These are phyloP conservation scores for Lordiphosa collinella DNA, from an alignment of 1,140 invertebrate species.

Conservation along the genomic window DNA sequence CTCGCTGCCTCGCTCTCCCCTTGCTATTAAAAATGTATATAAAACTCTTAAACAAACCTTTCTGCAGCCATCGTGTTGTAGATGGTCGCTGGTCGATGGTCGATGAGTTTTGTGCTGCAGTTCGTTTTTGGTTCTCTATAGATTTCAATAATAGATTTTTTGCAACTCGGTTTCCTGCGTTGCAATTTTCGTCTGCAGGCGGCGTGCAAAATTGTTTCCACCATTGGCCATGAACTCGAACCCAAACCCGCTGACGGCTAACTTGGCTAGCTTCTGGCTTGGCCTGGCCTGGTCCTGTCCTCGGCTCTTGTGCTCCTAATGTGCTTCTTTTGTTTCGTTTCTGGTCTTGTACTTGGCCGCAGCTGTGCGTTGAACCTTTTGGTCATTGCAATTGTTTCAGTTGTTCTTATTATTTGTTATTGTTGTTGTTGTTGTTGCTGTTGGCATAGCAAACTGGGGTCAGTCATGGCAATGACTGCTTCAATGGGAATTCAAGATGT, in stretches of 20 bases:
- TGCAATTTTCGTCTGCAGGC: constrained; percentile 69
- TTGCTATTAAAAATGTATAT: constrained; percentile 75
- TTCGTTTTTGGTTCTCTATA: constrained; percentile 66
- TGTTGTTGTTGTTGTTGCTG: constrained; percentile 47
- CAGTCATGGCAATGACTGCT: constrained; percentile 5
- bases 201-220: constrained; percentile 74
- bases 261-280: constrained; percentile 9
- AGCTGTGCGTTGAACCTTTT: constrained; percentile 66
- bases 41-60: constrained; percentile 75
- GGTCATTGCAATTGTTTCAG: constrained; percentile 52
- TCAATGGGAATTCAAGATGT: too few relatives aligned
- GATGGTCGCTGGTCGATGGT: constrained; percentile 50
- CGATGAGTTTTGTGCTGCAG: constrained; percentile 36
- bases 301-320: constrained; percentile 41
- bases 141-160: constrained; percentile 79
- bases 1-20: constrained; percentile 22
- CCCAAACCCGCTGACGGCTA: constrained; percentile 23
- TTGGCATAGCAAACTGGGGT: constrained; percentile 52
- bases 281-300: background rate
- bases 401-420: constrained; percentile 37
- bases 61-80: constrained; percentile 26
- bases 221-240: constrained; percentile 49
- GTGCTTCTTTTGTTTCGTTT: constrained; percentile 67
- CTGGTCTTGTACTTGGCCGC: constrained; percentile 42
- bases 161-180: constrained; percentile 74